Percentiles rank a stretch among this genome's conserved stretches.
Conservation (phyloP, 2,797 vertebrate species). For the Semotilus atromaculatus region DNA sequence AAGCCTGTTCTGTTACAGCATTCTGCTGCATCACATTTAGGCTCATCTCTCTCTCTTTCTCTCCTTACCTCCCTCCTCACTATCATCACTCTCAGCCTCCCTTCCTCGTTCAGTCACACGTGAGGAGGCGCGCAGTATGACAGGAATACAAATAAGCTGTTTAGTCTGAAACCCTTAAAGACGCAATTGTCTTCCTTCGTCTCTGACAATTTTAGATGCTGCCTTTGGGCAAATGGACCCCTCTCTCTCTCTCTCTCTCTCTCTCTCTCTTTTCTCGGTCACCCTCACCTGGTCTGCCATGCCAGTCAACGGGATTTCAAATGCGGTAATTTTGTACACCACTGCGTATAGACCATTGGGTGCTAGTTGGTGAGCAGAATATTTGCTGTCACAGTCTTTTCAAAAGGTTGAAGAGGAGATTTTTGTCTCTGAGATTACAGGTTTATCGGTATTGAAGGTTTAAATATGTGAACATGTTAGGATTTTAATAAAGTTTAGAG, state of each 20-base stretch:
- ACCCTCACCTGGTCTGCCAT: slow-evolving; percentile 45
- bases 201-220: slow-evolving; percentile 61
- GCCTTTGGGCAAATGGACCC: slow-evolving; percentile 38
- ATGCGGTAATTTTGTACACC: slow-evolving; percentile 15
- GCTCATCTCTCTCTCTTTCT: slow-evolving; percentile 65
- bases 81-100: slow-evolving; percentile 62
- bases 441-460: neutral
- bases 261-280: slow-evolving; percentile 54
- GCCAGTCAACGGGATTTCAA: slow-evolving; percentile 32
- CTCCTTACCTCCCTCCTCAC: slow-evolving; percentile 33
- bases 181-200: slow-evolving; percentile 73
- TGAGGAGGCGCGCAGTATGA: slow-evolving; percentile 72
- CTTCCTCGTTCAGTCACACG: slow-evolving; percentile 77
- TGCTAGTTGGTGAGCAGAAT: neutral
- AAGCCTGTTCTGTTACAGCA: slow-evolving; percentile 78
- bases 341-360: neutral
- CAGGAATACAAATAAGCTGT: slow-evolving; percentile 80
- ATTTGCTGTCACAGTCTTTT: neutral
- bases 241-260: slow-evolving; percentile 47
- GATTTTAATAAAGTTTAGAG: neutral
- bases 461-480: neutral
- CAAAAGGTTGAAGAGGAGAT: neutral
- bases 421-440: neutral
- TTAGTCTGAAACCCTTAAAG: slow-evolving; percentile 74
- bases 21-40: slow-evolving; percentile 77